Percentiles rank a stretch among this genome's conserved stretches.
These are phyloP conservation scores for Acromyrmex heyeri DNA, from an alignment of 1,140 invertebrate genomes.

Conservation along the genomic window DNA sequence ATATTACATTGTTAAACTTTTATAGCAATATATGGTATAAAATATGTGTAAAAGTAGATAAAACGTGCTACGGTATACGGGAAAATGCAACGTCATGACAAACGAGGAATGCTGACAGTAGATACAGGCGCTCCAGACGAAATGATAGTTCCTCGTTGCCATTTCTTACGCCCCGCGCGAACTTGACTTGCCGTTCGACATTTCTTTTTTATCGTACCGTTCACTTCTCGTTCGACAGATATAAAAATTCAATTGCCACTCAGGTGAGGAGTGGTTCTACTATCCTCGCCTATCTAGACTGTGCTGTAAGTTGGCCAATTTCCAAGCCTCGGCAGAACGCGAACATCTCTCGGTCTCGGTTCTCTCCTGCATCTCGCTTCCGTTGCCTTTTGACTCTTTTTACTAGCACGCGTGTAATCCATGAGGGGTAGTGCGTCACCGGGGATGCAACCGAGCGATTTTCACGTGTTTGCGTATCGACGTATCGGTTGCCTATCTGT, in stretches of 20 bases:
- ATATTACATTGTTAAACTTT: background rate
- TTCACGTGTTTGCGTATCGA: slow-evolving; percentile 44
- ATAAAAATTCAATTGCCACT: slow-evolving; percentile 78
- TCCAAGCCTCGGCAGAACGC: slow-evolving; percentile 66
- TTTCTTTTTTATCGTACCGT: slow-evolving; percentile 54
- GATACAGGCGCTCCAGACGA: slow-evolving; percentile 55
- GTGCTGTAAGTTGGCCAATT: slow-evolving; percentile 70
- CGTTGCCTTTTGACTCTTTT: slow-evolving; percentile 19
- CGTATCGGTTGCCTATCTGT: slow-evolving; percentile 34
- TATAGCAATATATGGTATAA: background rate
- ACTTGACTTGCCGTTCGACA: slow-evolving; percentile 57
- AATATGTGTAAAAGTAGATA: background rate
- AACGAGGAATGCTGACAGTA: background rate
- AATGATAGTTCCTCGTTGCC: slow-evolving; percentile 29
- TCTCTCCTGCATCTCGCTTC: background rate
- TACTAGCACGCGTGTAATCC: slow-evolving; percentile 45
- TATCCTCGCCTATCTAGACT: slow-evolving; percentile 65
- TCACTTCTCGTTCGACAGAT: slow-evolving; percentile 66
- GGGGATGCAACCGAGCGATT: slow-evolving; percentile 44
- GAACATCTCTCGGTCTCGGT: slow-evolving; percentile 63
- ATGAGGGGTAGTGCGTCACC: background rate
- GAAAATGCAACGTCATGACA: slow-evolving; percentile 21
- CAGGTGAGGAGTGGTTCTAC: slow-evolving; percentile 61
- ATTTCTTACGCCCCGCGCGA: background rate
- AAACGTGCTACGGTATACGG: background rate